Conservation (phyloP, 2,113 vertebrate genomes). For the Oxyura jamaicensis region DNA sequence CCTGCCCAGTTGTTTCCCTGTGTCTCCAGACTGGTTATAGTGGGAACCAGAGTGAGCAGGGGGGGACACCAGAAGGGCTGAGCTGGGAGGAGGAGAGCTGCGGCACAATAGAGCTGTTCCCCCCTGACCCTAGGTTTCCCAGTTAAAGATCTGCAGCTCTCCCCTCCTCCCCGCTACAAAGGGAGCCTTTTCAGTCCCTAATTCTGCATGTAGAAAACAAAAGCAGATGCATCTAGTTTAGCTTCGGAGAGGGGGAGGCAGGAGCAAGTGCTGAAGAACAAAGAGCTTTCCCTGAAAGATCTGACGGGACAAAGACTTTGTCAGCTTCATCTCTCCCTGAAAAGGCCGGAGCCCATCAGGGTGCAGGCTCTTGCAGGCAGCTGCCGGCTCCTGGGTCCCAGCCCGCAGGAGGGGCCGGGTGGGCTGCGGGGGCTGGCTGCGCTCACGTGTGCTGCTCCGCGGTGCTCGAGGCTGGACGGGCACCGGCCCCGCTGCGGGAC, state of each 20-base stretch:
- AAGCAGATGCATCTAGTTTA: conserved; percentile 62
- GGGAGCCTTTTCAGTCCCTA: conserved; percentile 49
- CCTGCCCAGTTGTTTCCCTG: neutral
- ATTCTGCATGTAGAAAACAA: conserved; percentile 70
- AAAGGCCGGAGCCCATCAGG: conserved; percentile 35
- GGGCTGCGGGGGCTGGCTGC: neutral
- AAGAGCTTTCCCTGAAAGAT: conserved; percentile 55
- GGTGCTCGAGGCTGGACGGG: fast-evolving
- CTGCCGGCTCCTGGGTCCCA: neutral
- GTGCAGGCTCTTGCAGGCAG: conserved; percentile 13
- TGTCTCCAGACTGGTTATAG: neutral
- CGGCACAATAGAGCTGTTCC: conserved; percentile 41
- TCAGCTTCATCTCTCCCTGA: conserved; percentile 37
- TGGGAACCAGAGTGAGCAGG: conserved; percentile 3
- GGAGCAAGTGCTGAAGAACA: conserved; percentile 63
- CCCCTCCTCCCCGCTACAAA: conserved; percentile 62
- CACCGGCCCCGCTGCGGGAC: neutral
- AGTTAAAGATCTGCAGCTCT: conserved; percentile 31
- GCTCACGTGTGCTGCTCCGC: neutral
- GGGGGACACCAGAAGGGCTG: conserved; percentile 48
- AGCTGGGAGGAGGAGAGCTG: conserved; percentile 33
- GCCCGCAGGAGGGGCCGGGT: neutral
- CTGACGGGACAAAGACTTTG: conserved; percentile 58
- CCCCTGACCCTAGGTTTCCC: conserved; percentile 47
- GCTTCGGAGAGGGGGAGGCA: conserved; percentile 43